Evolutionary conservation across 1,140 invertebrate species (phyloP).

Genomic region (Brachionus calyciflorus): DNA sequence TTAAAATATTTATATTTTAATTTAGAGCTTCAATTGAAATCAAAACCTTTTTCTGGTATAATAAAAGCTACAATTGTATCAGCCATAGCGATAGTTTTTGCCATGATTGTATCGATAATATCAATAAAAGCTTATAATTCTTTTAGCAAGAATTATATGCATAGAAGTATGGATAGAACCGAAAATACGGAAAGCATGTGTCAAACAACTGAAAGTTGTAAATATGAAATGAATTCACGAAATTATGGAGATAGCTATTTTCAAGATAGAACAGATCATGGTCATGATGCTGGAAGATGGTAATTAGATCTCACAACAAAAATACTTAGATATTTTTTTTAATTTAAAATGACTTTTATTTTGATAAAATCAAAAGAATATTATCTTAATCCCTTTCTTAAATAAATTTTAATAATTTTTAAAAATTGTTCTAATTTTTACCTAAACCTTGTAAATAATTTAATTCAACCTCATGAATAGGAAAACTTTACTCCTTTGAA

Average conservation of each 20-base stretch:
- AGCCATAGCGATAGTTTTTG: conserved; percentile 6
- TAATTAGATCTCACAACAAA: background rate
- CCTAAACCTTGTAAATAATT: too few relatives aligned
- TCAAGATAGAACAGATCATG: conserved; percentile 13
- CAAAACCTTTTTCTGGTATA: conserved; percentile 13
- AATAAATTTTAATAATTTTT: too few relatives aligned
- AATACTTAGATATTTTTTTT: too few relatives aligned
- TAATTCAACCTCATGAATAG: too few relatives aligned
- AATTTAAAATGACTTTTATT: too few relatives aligned
- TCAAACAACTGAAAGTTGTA: conserved; percentile 41
- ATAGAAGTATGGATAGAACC: background rate
- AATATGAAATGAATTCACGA: conserved; percentile 44
- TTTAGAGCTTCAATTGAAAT: conserved; percentile 7
- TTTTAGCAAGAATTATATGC: background rate
- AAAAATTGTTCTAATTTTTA: too few relatives aligned
- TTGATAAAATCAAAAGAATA: too few relatives aligned
- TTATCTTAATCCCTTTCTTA: too few relatives aligned
- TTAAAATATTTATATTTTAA: background rate
- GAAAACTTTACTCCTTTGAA: too few relatives aligned
- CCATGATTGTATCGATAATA: conserved; percentile 25
- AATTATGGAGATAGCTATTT: conserved; percentile 32
- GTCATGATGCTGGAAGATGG: conserved; percentile 3
- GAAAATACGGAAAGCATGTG: conserved; percentile 15
- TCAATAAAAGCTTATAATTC: conserved; percentile 9
- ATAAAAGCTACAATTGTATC: conserved; percentile 1